Evolutionary conservation across 2,113 vertebrate species (phyloP), one percentile per base, ranked within the genome.

Genomic region (Peromyscus maniculatus): DNA sequence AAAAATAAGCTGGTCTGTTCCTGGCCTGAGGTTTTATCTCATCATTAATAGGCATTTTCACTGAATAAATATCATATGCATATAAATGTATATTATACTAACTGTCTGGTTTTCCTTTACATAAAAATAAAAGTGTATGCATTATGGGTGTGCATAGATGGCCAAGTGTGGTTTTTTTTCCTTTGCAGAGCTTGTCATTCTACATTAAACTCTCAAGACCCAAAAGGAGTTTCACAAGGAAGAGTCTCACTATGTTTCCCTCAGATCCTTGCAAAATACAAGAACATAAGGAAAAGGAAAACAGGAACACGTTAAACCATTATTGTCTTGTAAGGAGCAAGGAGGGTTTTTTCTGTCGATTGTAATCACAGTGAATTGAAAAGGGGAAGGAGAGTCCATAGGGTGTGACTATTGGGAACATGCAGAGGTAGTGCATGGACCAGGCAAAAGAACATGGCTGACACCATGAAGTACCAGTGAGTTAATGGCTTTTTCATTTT

Each of bases 1-100:
- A 12, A 79, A 97, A 96, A 82, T 59, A 92, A 55, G 0, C 5
- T 86, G 39, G 13, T 2, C 22, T 88, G 6, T 90, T 95, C 52
- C 8, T 95, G 31, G 89, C 12, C 78, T 95, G 82, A 95, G 28
- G 10, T 91, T 97, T 95, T 77, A 19, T 66, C 1, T 93, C 36
- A 92, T 11, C 28, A 87, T 94, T 92, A 92, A 59, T 52, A 74
- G 19, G 15, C 31, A 2, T 67, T 94, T 89, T 91, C 91, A 71
- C 19, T 87, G 80, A 96, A 67, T 67, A 86, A 93, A 39, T 90
- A 84, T 88, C 82, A 39, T 80, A 82, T 66, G 4, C 28, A 33
- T 71, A 57, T 69, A 28, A 69, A 89, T 91, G 43, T n/a, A 69
- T 57, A 92, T 86, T 91, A 77, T 88, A 71, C 69, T 84, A 57